Evolutionary conservation across 1,140 invertebrate species (phyloP), one percentile per base, ranked within the genome.

Genomic region (Cotesia typhae): DNA sequence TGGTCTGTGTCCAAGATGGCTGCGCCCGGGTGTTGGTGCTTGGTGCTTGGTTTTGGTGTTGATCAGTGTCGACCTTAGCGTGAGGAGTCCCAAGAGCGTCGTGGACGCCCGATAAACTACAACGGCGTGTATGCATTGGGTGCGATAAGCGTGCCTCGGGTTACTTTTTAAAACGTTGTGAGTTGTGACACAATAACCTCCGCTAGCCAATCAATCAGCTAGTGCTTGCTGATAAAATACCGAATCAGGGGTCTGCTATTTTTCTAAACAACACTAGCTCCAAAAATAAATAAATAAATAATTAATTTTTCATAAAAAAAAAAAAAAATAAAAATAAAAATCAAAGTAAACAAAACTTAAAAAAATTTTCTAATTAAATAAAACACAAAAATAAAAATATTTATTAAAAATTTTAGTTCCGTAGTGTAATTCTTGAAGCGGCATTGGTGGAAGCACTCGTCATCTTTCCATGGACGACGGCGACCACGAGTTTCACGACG

Each of bases 1-100:
- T 69, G 66, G 66, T 57, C 53, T 79, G 80, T 83, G 69, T 81
- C 82, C 81, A 83, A 82, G 71, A 83, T 83, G 82, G 82, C 81
- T 74, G 71, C 75, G 78, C 74, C 80, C 77, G 79, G 80, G 74
- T 75, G 71, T 70, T 70, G 28, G 28, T 28, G 28, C 28, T 28
- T 28, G 28, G 3, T 28, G 28, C 28, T 28, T 28, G 28, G 28
- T 28, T 28, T 28, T 68, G 63, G 66, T 67, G 64, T 73, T 77
- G 41, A 47, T 47, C 41, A 47, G 41, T 71, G 69, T 68, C 66
- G 71, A 72, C 59, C 71, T 74, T 64, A 74, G 73, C 55, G 70
- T 75, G 70, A 75, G 71, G 69, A 73, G 28, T 28, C 67, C 68
- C 59, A 65, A 60, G 70, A 69, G 69, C 41, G 36, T 55, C n/a